phyloP scores from a whole-genome alignment of 2,113 vertebrate species.

The Fregetta grallaria region DNA sequence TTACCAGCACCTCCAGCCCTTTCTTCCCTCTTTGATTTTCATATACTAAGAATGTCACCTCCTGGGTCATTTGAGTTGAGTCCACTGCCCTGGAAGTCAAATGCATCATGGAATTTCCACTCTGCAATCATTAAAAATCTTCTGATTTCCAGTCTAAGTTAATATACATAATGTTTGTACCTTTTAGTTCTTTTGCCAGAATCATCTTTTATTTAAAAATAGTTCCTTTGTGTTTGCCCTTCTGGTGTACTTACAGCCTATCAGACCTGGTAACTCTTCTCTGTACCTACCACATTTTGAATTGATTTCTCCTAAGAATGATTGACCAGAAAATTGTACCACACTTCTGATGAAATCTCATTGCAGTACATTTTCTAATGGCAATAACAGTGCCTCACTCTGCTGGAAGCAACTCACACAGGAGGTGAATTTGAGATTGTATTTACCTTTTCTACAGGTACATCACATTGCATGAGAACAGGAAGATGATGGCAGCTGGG shows the following conservation, averaged over 20 bases:
- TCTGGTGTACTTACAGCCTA: not conserved
- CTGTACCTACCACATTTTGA: not conserved
- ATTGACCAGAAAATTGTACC: not conserved
- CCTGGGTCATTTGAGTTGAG: not conserved
- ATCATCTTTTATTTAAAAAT: not conserved
- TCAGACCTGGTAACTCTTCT: not conserved
- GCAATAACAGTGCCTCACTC: not conserved
- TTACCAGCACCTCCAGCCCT: not conserved
- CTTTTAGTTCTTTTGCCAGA: not conserved
- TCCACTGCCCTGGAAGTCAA: not conserved
- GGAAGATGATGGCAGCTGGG: not conserved
- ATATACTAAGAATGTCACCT: not conserved
- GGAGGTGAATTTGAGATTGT: not conserved
- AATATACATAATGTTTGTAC: not conserved
- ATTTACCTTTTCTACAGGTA: not conserved
- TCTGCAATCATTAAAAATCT: not conserved
- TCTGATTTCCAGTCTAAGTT: not conserved
- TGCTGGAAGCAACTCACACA: not conserved
- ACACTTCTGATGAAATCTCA: not conserved
- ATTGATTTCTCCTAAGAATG: not conserved
- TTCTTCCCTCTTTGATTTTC: not conserved
- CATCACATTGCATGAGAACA: not conserved
- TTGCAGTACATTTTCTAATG: not conserved
- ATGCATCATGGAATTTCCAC: not conserved
- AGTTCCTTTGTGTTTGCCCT: not conserved